phyloP scores from a whole-genome alignment of 2,113 vertebrate genomes.

The Chinchilla lanigera region DNA sequence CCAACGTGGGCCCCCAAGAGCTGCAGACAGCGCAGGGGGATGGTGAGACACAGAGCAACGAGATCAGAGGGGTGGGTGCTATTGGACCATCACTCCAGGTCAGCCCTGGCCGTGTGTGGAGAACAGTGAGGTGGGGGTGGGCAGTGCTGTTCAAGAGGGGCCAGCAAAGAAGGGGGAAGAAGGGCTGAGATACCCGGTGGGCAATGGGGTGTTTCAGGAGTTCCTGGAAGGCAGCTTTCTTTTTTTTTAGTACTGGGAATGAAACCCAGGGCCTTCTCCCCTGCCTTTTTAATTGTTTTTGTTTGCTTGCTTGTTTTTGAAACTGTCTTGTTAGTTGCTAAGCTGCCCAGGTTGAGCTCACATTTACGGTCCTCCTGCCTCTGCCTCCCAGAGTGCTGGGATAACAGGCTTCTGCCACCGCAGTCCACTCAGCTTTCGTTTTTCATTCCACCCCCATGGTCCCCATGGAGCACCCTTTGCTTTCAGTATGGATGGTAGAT shows the following conservation, averaged over 20 bases:
- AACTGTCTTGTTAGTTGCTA: neutral
- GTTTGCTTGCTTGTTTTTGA: neutral
- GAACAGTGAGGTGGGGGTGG: neutral
- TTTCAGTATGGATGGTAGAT: neutral
- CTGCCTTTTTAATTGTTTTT: neutral
- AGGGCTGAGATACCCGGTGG: neutral
- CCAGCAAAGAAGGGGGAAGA: neutral
- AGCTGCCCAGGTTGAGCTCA: neutral
- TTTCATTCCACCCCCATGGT: neutral
- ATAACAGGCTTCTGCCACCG: neutral
- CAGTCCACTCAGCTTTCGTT: neutral
- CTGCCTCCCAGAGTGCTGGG: neutral
- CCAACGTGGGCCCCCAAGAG: neutral
- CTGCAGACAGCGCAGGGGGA: neutral
- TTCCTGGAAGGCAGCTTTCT: neutral
- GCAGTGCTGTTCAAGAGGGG: neutral
- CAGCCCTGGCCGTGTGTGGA: neutral
- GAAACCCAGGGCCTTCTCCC: neutral
- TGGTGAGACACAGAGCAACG: neutral
- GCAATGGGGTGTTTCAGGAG: neutral
- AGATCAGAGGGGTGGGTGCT: neutral
- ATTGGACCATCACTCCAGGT: neutral
- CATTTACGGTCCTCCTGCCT: neutral
- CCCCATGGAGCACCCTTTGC: neutral
- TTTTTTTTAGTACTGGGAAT: neutral